phyloP scores from a whole-genome alignment of 2,113 vertebrate genomes.

The Syrmaticus mikado region DNA sequence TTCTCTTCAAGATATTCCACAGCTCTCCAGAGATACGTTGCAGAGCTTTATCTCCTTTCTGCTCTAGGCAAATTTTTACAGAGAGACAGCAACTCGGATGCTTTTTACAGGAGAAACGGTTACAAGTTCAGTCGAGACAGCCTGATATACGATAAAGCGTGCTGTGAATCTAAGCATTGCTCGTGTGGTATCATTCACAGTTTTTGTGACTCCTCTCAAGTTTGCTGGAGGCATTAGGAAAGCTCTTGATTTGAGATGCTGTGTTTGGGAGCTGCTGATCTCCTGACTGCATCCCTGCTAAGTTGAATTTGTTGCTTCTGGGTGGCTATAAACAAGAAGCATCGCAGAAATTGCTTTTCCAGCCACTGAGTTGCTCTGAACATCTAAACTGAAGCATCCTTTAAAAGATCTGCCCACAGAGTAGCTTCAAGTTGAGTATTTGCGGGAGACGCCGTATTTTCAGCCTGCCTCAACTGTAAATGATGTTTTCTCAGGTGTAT shows the following conservation, averaged over 20 bases:
- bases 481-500: background rate
- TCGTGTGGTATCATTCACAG: conserved; percentile 42
- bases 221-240: conserved; percentile 47
- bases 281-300: background rate
- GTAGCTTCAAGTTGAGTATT: background rate
- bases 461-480: background rate
- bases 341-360: conserved; percentile 8
- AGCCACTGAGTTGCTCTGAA: conserved; percentile 28
- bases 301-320: conserved; percentile 30
- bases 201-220: conserved; percentile 27
- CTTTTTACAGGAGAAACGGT: background rate
- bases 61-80: background rate
- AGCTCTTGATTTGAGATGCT: conserved; percentile 32
- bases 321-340: conserved; percentile 30
- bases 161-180: conserved; percentile 23
- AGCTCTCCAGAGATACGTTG: background rate
- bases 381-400: conserved; percentile 44
- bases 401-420: background rate
- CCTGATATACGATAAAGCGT: background rate
- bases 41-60: conserved; percentile 9
- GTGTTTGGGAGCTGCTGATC: background rate
- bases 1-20: background rate
- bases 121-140: conserved; percentile 26
- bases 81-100: background rate
- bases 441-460: background rate